Conservation (phyloP, 2,113 vertebrate species). For the Oncorhynchus kisutch region DNA sequence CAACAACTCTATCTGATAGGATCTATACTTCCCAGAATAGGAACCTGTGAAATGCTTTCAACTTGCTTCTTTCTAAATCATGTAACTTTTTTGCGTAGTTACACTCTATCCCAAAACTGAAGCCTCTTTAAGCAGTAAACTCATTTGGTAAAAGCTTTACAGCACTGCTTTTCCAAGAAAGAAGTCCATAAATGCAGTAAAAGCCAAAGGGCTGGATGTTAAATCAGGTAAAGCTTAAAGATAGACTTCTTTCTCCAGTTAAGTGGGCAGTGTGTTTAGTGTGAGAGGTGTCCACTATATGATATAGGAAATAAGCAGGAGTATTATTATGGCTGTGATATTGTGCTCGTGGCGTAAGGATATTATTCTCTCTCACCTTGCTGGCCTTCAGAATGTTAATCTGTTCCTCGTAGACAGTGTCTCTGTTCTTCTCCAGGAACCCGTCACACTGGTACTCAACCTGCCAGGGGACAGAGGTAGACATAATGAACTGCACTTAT, state of each 20-base stretch:
- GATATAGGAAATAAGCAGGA: background rate
- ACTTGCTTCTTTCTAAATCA: background rate
- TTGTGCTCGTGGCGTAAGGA: background rate
- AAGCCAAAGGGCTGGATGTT: background rate
- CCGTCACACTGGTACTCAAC: constrained; percentile 89
- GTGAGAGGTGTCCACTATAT: background rate
- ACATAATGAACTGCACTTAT: background rate
- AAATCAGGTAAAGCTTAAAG: background rate
- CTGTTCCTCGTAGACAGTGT: constrained; percentile 90
- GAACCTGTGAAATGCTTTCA: background rate
- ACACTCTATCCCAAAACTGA: background rate
- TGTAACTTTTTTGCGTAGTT: background rate
- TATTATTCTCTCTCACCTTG: constrained; percentile 70
- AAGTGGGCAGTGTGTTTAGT: background rate
- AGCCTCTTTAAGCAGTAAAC: background rate
- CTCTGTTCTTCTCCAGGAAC: constrained; percentile 91
- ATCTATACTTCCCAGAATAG: too few species aligned
- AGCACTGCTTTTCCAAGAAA: background rate
- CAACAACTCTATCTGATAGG: background rate
- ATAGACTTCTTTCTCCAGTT: background rate
- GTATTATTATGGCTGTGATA: background rate
- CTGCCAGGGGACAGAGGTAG: constrained; percentile 51
- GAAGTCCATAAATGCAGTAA: background rate
- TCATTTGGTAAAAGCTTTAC: background rate
- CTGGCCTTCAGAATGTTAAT: constrained; percentile 94